Conservation (phyloP, 2,888 invertebrate species). For the Mesorhabditis belari region DNA sequence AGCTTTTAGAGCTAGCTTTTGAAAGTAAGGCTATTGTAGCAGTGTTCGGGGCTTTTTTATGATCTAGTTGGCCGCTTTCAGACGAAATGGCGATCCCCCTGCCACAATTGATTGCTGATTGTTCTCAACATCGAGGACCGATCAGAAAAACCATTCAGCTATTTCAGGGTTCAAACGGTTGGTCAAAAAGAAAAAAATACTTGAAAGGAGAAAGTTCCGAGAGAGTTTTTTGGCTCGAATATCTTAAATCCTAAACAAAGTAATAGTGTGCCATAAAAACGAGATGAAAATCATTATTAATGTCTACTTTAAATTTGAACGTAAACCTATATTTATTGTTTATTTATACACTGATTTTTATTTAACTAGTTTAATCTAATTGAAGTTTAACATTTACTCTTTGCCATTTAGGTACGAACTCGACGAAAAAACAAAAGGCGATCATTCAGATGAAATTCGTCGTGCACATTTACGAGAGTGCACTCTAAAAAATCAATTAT, state of each 20-base stretch:
- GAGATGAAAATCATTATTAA: too few relatives aligned
- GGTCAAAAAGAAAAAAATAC: too few relatives aligned
- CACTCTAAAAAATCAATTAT: background rate
- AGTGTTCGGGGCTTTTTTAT: background rate
- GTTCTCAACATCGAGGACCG: constrained; percentile 11
- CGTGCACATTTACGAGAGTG: constrained; percentile 12
- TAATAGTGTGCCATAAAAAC: too few relatives aligned
- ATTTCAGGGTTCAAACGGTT: too few relatives aligned
- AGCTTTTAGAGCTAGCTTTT: too few relatives aligned
- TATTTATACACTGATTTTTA: too few relatives aligned
- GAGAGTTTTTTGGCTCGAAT: background rate
- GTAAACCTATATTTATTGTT: too few relatives aligned
- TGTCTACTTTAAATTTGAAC: too few relatives aligned
- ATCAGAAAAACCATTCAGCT: constrained; percentile 10
- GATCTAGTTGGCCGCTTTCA: background rate
- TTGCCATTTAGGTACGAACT: too few relatives aligned
- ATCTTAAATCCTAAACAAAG: background rate
- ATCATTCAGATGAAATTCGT: constrained; percentile 11
- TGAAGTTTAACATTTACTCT: too few relatives aligned
- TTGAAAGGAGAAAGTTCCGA: background rate
- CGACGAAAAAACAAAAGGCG: constrained; percentile 5
- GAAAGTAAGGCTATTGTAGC: too few relatives aligned
- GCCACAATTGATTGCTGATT: constrained; percentile 8
- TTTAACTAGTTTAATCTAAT: too few relatives aligned
- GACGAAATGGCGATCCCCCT: constrained; percentile 6